Conservation (phyloP, 2,888 invertebrate genomes). For the Norana najaformis region DNA sequence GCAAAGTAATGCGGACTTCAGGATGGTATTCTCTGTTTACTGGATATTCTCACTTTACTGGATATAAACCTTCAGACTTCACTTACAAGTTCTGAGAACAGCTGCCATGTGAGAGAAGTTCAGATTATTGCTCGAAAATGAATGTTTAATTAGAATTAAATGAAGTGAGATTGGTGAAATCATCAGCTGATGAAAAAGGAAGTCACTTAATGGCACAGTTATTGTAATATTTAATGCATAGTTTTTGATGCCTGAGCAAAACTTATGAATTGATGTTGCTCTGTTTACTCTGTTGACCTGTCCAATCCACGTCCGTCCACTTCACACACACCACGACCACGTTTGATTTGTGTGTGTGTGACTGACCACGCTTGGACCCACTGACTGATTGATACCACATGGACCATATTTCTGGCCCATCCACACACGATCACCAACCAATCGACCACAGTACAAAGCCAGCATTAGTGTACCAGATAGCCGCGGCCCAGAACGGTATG, state of each 20-base stretch:
- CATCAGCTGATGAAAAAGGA: not conserved
- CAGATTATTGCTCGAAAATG: not conserved
- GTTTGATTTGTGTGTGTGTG: conserved; percentile 25
- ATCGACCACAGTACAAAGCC: conserved; percentile 35
- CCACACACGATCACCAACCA: not conserved
- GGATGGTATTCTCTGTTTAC: not conserved
- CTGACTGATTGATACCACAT: not conserved
- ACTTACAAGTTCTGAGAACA: not conserved
- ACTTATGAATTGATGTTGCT: conserved; percentile 25
- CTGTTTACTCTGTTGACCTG: conserved; percentile 21
- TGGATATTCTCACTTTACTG: too few species aligned
- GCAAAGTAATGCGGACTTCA: not conserved
- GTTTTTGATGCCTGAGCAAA: not conserved
- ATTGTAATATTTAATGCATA: not conserved
- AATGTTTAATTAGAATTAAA: not conserved
- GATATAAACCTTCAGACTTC: not conserved
- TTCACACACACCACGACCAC: conserved; percentile 28
- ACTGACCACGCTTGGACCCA: conserved; percentile 24
- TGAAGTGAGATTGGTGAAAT: not conserved
- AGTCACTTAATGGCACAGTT: not conserved
- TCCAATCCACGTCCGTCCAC: conserved; percentile 23
- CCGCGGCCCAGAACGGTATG: conserved; percentile 39
- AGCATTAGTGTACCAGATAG: conserved; percentile 38
- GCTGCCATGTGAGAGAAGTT: not conserved
- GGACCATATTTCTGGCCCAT: conserved; percentile 18